Evolutionary conservation across 2,113 vertebrate species (phyloP), one percentile per base, ranked within the genome.

Genomic region (Paratilapia polleni): DNA sequence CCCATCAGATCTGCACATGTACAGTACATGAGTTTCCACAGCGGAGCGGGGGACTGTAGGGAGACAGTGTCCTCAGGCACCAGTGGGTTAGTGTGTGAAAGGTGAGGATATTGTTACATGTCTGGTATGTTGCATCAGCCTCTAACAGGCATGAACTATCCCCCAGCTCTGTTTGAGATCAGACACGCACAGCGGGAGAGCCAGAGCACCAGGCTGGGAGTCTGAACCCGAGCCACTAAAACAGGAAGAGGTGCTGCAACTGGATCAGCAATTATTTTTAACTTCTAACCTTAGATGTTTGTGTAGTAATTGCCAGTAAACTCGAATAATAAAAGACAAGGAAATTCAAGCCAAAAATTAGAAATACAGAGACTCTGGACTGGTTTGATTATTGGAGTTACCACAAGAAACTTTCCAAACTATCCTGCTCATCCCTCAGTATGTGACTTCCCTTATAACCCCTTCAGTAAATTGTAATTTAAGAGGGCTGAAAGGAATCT

Each of bases 21-120:
- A 88, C 84, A 68, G 82, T 70, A 87, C 85, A 77, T 85, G 82
- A 86, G 80, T 58, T 79, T 81, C 83, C 68, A 28, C 38, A 5
- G 47, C 17, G 17, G 26, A 36, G 19, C 0, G 38, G 75, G n/a
- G 62, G 5, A 26, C 20, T 0, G n/a, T 56, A 78, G 17, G 83
- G 1, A 73, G 61, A 34, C 5, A 1, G 70, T 43, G 81, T 77
- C 84, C 89, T 82, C 34, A 47, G 82, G 84, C 90, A 59, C 34
- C 78, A 90, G 47, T 92, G 86, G 92, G 91, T 95, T 90, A 94
- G 89, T 95, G 90, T 94, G 94, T 92, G 91, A 95, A 94, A 94
- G 94, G 92, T 95, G 82, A 91, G 57, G 43, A 24, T 41, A 73
- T 58, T 74, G 80, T 91, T 94, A 93, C 83, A 70, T 85, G 91